Evolutionary conservation across 1,140 invertebrate genomes (phyloP).

Genomic region (Phthorimaea operculella): DNA sequence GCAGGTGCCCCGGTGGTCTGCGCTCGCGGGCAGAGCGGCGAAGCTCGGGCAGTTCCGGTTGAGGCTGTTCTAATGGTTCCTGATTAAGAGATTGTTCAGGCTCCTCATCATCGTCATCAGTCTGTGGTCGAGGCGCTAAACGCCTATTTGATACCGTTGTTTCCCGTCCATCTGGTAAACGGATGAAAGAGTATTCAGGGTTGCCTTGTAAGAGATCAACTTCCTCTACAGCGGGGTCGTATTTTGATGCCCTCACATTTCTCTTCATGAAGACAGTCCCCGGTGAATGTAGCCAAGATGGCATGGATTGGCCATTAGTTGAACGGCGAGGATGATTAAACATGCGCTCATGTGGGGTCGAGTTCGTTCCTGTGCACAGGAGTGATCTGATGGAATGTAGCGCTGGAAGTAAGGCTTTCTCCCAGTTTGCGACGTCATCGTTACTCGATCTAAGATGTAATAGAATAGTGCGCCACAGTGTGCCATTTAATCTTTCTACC

Average conservation of each 20-base stretch:
- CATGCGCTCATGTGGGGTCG: constrained; percentile 10
- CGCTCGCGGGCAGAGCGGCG: too few relatives aligned
- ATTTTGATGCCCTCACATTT: constrained; percentile 2
- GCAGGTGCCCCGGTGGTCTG: too few relatives aligned
- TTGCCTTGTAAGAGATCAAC: constrained; percentile 12
- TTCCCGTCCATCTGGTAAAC: constrained; percentile 11
- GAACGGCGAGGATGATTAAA: background rate
- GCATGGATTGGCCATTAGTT: constrained; percentile 2
- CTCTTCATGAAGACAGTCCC: constrained; percentile 5
- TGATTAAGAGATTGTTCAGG: background rate
- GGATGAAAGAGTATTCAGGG: constrained; percentile 11
- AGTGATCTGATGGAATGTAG: constrained; percentile 10
- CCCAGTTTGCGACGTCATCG: background rate
- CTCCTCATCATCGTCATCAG: background rate
- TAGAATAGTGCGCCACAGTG: constrained; percentile 5
- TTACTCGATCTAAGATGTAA: background rate
- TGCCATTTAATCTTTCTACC: constrained; percentile 16
- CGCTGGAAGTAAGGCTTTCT: background rate
- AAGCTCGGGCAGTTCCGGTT: too few relatives aligned
- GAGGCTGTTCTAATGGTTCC: too few relatives aligned
- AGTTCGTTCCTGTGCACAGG: constrained; percentile 10
- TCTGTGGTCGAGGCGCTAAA: background rate
- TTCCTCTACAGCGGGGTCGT: constrained; percentile 13
- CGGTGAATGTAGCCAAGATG: constrained; percentile 1
- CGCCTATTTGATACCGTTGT: constrained; percentile 13